Conservation (phyloP, 2,888 invertebrate species). For the Synergus umbraculus region DNA sequence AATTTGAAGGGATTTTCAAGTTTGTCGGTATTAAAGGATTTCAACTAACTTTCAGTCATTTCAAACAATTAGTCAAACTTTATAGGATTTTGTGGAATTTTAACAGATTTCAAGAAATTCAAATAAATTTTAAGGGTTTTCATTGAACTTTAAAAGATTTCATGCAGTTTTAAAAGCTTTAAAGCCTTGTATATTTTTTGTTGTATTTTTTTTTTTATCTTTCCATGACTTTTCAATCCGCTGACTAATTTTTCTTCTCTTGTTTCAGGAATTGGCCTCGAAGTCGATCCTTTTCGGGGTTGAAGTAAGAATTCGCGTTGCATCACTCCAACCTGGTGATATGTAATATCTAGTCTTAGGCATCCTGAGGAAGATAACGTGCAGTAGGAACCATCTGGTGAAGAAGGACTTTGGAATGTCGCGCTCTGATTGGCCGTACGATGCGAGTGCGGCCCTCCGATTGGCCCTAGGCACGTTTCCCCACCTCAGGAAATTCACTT, state of each 20-base stretch:
- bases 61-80: too few species aligned
- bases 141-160: too few species aligned
- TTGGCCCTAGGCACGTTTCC: slow-evolving; percentile 74
- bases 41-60: too few species aligned
- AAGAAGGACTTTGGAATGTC: slow-evolving; percentile 68
- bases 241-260: not conserved
- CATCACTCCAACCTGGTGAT: slow-evolving; percentile 46
- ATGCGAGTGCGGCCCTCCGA: slow-evolving; percentile 62
- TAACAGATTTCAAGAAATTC: too few species aligned
- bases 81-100: too few species aligned
- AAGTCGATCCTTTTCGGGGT: not conserved
- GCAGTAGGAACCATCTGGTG: slow-evolving; percentile 51
- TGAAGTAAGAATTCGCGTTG: slow-evolving; percentile 40
- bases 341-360: slow-evolving; percentile 45
- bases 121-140: too few species aligned
- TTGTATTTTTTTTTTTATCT: not conserved
- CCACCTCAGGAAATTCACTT: slow-evolving; percentile 77
- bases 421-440: slow-evolving; percentile 70
- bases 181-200: not conserved
- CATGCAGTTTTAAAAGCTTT: too few species aligned
- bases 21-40: too few species aligned
- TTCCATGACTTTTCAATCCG: too few species aligned
- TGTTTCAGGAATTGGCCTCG: not conserved
- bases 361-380: slow-evolving; percentile 48
- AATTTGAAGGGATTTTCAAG: too few species aligned